Evolutionary conservation across 2,113 vertebrate species (phyloP).

Genomic region (Typhlomys cinereus): DNA sequence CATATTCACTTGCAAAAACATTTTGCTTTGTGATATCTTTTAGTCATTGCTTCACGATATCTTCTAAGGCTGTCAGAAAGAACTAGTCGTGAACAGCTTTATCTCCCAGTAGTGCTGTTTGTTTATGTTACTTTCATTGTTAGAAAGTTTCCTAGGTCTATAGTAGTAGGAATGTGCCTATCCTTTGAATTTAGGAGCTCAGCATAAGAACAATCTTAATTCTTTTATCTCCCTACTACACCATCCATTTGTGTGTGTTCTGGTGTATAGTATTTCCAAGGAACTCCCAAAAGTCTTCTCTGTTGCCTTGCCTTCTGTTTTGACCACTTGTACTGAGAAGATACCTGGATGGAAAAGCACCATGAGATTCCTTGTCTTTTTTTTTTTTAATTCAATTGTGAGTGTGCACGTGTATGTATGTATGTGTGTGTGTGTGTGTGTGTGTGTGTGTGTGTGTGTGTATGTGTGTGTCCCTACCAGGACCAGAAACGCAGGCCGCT

Average conservation of each 20-base stretch:
- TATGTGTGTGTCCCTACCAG: too few species aligned
- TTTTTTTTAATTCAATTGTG: too few species aligned
- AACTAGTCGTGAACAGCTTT: neutral
- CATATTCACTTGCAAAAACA: neutral
- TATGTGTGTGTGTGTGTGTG: too few species aligned
- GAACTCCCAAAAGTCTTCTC: neutral
- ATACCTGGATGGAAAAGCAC: neutral
- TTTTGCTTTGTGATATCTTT: neutral
- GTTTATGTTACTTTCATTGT: neutral
- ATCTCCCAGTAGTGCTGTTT: neutral
- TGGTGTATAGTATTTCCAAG: neutral
- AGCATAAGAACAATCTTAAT: neutral
- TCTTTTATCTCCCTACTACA: neutral
- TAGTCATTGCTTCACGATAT: neutral
- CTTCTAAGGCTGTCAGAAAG: neutral
- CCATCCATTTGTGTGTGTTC: neutral
- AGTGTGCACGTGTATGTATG: too few species aligned
- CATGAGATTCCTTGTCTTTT: slow-evolving; percentile 3
- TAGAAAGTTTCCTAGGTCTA: neutral
- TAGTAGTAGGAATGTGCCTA: neutral
- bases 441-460: too few species aligned
- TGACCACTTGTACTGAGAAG: neutral
- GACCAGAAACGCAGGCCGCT: too few species aligned
- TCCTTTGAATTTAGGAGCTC: neutral
- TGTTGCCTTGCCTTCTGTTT: neutral